These are phyloP conservation scores for Coluber constrictor DNA, from an alignment of 2,797 vertebrate genomes.

Conservation along the genomic window DNA sequence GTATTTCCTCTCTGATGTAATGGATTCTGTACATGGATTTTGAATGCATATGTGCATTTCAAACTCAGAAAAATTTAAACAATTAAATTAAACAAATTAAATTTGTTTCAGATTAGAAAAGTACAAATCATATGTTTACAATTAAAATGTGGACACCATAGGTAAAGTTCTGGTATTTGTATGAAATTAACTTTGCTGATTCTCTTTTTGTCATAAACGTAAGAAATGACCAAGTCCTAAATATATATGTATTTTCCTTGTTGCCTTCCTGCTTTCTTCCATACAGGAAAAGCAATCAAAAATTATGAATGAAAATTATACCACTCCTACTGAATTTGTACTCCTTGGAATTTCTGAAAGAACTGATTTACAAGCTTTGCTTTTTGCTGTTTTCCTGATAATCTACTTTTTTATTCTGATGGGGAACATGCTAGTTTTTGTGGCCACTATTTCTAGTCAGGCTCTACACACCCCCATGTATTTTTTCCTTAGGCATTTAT, in stretches of 20 bases:
- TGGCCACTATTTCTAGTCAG: constrained; percentile 9
- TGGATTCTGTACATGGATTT: not conserved
- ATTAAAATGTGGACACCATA: not conserved
- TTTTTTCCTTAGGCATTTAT: constrained; percentile 61
- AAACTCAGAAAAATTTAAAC: not conserved
- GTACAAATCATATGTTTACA: not conserved
- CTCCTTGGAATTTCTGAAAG: constrained; percentile 56
- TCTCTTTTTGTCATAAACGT: not conserved
- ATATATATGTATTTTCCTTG: not conserved
- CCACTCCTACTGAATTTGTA: constrained; percentile 38
- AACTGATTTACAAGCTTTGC: constrained; percentile 38
- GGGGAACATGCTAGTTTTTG: constrained; percentile 53
- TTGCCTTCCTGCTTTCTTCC: not conserved
- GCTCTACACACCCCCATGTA: constrained; percentile 59
- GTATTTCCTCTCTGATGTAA: not conserved
- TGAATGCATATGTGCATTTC: not conserved
- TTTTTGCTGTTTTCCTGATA: constrained; percentile 49
- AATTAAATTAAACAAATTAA: not conserved
- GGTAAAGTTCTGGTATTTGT: not conserved
- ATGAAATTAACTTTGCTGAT: not conserved
- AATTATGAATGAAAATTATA: not conserved
- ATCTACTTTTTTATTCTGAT: constrained; percentile 53
- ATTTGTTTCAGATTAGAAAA: not conserved
- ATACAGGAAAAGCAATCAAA: not conserved
- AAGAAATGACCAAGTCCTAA: not conserved